phyloP scores from a whole-genome alignment of 1,140 invertebrate species.

The Papilio polyxenes region DNA sequence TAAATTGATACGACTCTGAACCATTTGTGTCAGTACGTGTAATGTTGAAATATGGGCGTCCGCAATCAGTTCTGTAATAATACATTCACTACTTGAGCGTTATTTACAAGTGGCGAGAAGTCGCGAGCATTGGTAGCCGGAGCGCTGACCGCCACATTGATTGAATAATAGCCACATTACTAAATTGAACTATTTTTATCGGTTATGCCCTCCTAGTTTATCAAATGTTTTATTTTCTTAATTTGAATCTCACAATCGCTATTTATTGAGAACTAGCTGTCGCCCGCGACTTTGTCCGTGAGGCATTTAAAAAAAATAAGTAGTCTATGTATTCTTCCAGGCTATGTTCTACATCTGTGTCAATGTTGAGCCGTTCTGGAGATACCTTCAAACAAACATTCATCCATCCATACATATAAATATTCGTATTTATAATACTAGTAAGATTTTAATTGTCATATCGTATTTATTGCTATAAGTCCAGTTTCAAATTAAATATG shows the following conservation, averaged over 20 bases:
- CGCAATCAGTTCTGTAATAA: constrained; percentile 35
- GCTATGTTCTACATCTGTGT: too few species aligned
- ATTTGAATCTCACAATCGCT: not conserved
- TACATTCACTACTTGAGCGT: constrained; percentile 37
- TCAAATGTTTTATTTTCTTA: constrained; percentile 3
- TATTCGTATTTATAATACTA: too few species aligned
- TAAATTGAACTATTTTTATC: constrained; percentile 28
- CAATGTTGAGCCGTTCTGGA: too few species aligned
- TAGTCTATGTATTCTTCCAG: too few species aligned
- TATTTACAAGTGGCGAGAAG: constrained; percentile 32
- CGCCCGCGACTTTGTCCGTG: not conserved
- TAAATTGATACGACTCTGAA: not conserved
- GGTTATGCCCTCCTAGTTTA: constrained; percentile 19
- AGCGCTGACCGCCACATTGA: constrained; percentile 27
- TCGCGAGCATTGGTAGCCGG: not conserved
- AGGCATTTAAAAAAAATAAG: not conserved
- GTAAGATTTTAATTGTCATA: too few species aligned
- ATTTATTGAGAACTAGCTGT: not conserved
- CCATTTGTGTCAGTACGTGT: constrained; percentile 3
- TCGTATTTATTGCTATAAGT: too few species aligned
- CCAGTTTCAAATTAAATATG: not conserved
- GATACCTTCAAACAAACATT: not conserved
- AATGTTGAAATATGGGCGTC: constrained; percentile 31
- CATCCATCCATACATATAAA: too few species aligned
- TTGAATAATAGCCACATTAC: constrained; percentile 30